These are phyloP conservation scores for Bradysia coprophila DNA, from an alignment of 1,140 invertebrate genomes.

Conservation along the genomic window DNA sequence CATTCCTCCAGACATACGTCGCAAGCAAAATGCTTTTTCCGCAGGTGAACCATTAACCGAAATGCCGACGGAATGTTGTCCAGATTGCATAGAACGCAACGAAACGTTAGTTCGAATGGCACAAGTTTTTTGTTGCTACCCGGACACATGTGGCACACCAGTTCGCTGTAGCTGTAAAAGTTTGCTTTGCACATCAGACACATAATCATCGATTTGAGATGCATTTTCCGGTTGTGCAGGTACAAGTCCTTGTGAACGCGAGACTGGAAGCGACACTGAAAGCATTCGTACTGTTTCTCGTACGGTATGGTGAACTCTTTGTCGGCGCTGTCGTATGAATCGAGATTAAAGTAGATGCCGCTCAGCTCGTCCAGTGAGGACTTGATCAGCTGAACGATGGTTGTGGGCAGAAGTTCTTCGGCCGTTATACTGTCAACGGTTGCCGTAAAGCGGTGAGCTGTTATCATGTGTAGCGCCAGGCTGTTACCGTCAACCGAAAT, in stretches of 20 bases:
- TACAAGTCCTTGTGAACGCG: constrained; percentile 62
- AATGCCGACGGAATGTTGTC: constrained; percentile 63
- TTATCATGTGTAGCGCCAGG: constrained; percentile 53
- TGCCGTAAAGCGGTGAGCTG: constrained; percentile 52
- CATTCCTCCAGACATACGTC: constrained; percentile 69
- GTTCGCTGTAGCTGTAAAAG: constrained; percentile 69
- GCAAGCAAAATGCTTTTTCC: constrained; percentile 63
- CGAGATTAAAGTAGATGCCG: constrained; percentile 45
- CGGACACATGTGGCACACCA: constrained; percentile 67
- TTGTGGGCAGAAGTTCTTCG: constrained; percentile 49
- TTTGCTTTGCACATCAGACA: constrained; percentile 73
- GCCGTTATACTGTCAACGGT: constrained; percentile 50
- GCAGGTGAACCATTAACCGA: constrained; percentile 64
- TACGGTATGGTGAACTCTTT: constrained; percentile 25
- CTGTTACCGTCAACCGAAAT: constrained; percentile 68
- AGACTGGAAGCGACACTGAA: constrained; percentile 60
- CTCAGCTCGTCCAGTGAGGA: constrained; percentile 39
- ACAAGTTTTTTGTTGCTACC: constrained; percentile 44
- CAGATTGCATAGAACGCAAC: constrained; percentile 55
- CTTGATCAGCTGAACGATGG: constrained; percentile 44
- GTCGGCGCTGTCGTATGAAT: constrained; percentile 34
- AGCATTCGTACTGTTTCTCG: constrained; percentile 56
- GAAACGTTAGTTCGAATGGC: constrained; percentile 29
- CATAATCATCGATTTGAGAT: constrained; percentile 56
- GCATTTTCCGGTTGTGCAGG: constrained; percentile 65